Conservation (phyloP, 2,797 vertebrate genomes). For the Eleutherodactylus coqui region DNA sequence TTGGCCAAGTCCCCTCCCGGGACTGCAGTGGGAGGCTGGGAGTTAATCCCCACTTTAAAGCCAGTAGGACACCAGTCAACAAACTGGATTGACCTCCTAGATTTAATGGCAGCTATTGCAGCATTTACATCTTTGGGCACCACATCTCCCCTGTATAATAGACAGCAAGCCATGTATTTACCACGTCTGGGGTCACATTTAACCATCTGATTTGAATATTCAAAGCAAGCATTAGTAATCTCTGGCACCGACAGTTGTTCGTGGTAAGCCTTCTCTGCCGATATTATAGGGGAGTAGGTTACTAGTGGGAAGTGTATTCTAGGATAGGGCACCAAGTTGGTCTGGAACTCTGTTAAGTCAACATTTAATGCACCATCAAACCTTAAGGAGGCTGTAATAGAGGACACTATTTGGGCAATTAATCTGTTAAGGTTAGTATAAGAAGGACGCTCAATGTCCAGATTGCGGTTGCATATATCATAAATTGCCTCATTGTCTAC, state of each 20-base stretch:
- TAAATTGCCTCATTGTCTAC: conserved; percentile 96
- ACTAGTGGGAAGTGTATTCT: conserved; percentile 92
- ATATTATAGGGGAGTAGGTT: conserved; percentile 90
- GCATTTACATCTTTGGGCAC: conserved; percentile 92
- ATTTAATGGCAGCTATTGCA: conserved; percentile 88
- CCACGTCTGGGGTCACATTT: conserved; percentile 91
- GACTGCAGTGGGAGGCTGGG: conserved; percentile 82
- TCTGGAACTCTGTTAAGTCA: conserved; percentile 93
- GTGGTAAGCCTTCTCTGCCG: conserved; percentile 89
- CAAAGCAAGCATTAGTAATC: conserved; percentile 91
- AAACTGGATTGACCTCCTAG: conserved; percentile 89
- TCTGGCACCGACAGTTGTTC: conserved; percentile 90
- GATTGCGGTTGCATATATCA: conserved; percentile 90
- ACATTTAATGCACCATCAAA: conserved; percentile 93
- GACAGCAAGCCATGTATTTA: conserved; percentile 94
- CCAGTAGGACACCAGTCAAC: conserved; percentile 93
- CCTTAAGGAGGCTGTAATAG: conserved; percentile 90
- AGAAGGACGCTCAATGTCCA: conserved; percentile 89
- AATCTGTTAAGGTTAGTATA: conserved; percentile 93
- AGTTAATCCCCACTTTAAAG: conserved; percentile 88
- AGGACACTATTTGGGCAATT: conserved; percentile 92
- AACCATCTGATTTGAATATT: conserved; percentile 92
- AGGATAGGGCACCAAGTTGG: conserved; percentile 92
- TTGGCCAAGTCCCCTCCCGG: conserved; percentile 85
- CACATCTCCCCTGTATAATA: conserved; percentile 88